phyloP scores from a whole-genome alignment of 35 echinoderm and acorn worm species.

The Lytechinus pictus region DNA sequence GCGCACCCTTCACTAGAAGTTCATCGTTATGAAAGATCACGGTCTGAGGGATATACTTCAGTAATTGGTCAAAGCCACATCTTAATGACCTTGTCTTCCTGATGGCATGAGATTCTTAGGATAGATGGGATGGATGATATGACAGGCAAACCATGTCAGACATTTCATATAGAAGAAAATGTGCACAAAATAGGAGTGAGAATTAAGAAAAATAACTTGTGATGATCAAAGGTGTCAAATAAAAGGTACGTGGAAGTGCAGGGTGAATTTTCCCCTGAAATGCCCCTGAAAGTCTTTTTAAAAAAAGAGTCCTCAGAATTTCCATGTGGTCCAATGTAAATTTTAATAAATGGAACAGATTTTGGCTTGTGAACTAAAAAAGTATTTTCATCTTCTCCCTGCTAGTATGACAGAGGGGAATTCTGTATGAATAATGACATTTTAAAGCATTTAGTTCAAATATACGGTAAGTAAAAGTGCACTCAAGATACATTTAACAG shows the following conservation, averaged over 20 bases:
- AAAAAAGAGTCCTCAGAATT: no score
- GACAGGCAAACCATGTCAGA: neutral
- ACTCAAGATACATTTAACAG: no score
- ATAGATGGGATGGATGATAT: neutral
- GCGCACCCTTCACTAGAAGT: neutral
- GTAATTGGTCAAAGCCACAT: conserved; percentile 18
- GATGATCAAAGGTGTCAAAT: neutral
- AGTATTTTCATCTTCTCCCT: no score
- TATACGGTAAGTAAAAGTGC: no score
- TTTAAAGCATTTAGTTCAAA: no score
- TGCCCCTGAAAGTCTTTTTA: neutral
- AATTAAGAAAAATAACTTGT: neutral
- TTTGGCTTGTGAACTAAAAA: no score
- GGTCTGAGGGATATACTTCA: neutral
- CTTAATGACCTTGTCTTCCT: neutral
- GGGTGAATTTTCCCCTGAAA: neutral
- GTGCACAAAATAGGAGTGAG: neutral
- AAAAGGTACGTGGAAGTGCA: no score
- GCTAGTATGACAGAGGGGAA: no score
- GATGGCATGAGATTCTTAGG: neutral
- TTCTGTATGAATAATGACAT: no score
- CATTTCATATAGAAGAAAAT: neutral
- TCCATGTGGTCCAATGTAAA: no score
- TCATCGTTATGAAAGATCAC: neutral
- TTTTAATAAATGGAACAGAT: no score